Conservation (phyloP, 37 sponge, comb jelly and placozoan species). For the Geodia barretti region DNA sequence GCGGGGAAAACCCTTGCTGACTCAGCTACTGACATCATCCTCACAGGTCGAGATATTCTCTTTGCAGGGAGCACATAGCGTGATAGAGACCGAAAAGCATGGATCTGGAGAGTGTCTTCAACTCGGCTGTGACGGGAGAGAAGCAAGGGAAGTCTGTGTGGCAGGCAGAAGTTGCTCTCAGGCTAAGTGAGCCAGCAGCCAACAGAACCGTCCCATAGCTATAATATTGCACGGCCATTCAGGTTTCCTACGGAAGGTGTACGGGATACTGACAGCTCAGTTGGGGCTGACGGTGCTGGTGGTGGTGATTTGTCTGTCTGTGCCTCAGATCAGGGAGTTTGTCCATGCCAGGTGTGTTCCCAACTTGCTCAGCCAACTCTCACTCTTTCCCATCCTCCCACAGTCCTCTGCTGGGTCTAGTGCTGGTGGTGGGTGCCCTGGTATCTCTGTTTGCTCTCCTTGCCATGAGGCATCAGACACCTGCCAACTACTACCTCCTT, state of each 20-base stretch:
- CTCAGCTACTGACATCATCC: no score
- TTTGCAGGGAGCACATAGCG: neutral
- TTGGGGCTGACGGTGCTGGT: slow-evolving; percentile 68
- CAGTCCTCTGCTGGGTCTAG: slow-evolving; percentile 52
- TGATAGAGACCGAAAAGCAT: no score
- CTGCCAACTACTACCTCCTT: slow-evolving; percentile 74
- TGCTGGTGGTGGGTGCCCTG: slow-evolving; percentile 46
- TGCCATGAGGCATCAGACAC: slow-evolving; percentile 59
- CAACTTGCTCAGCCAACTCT: neutral
- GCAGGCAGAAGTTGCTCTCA: slow-evolving; percentile 73
- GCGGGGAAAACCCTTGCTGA: no score
- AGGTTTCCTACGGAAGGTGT: slow-evolving; percentile 96
- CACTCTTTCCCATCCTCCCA: neutral
- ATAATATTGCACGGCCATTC: neutral
- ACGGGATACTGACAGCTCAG: slow-evolving; percentile 87
- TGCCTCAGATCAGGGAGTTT: slow-evolving; percentile 53
- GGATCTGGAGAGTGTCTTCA: slow-evolving; percentile 46
- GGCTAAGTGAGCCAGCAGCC: slow-evolving; percentile 58
- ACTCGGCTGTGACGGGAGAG: neutral
- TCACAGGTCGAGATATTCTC: no score
- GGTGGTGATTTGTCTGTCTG: slow-evolving; percentile 49
- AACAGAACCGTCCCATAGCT: no score
- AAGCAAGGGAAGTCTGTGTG: slow-evolving; percentile 51
- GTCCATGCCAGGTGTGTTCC: slow-evolving; percentile 73
- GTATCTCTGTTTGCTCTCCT: slow-evolving; percentile 71